Conservation (phyloP, 2,113 vertebrate genomes). For the Saguinus midas region DNA sequence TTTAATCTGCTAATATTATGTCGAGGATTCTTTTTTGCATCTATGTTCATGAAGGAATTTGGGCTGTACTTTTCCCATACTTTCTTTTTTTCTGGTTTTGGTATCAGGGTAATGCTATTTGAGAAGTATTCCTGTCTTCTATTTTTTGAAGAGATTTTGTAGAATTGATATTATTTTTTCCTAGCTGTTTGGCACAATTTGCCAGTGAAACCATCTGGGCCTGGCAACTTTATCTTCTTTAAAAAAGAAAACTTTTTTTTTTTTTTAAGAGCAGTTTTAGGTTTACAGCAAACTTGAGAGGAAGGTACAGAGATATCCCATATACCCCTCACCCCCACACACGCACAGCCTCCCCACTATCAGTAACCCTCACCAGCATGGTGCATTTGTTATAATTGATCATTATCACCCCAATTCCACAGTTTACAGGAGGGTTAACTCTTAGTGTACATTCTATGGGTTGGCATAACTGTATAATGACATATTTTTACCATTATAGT, state of each 20-base stretch:
- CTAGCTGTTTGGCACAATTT: not conserved
- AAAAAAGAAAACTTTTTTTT: not conserved
- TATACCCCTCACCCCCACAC: not conserved
- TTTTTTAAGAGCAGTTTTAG: not conserved
- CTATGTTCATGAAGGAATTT: not conserved
- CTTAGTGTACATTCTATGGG: not conserved
- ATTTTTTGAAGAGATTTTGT: not conserved
- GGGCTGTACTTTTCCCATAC: not conserved
- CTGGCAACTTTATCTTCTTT: not conserved
- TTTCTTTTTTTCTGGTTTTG: not conserved
- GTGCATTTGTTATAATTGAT: not conserved
- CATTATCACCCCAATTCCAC: not conserved
- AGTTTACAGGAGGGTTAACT: not conserved
- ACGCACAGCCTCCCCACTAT: not conserved
- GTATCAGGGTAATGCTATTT: not conserved
- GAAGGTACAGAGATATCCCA: not conserved
- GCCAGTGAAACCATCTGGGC: not conserved
- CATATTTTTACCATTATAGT: not conserved
- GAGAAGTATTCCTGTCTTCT: not conserved
- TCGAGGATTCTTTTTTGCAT: not conserved
- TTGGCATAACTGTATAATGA: not conserved
- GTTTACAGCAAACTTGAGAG: not conserved
- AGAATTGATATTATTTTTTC: not conserved
- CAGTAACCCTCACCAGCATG: not conserved
- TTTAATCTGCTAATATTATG: not conserved